These are phyloP conservation scores for Planococcus citri DNA, from an alignment of 1,140 invertebrate species.

Conservation along the genomic window DNA sequence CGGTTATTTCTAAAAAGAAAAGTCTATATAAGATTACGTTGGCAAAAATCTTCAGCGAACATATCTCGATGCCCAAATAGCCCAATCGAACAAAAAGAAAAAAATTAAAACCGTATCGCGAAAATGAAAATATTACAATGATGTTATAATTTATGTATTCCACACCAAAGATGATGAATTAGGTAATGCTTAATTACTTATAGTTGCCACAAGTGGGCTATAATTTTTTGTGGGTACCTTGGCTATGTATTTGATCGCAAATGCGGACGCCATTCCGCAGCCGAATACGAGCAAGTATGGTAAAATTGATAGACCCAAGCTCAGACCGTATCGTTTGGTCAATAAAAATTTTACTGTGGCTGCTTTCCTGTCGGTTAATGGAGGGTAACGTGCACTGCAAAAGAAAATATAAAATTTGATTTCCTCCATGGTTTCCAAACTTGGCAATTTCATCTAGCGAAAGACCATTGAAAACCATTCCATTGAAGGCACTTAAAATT, in stretches of 20 bases:
- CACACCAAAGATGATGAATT: not conserved
- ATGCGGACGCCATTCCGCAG: slow-evolving; percentile 43
- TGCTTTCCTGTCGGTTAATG: slow-evolving; percentile 65
- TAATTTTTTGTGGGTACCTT: slow-evolving; percentile 25
- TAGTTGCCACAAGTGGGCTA: not conserved
- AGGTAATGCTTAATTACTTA: not conserved
- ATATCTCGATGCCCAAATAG: too few relatives aligned
- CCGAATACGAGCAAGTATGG: slow-evolving; percentile 52
- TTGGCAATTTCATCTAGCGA: too few relatives aligned
- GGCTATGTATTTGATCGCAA: slow-evolving; percentile 25
- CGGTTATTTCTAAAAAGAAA: not conserved
- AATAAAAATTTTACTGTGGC: slow-evolving; percentile 46
- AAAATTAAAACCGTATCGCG: too few relatives aligned
- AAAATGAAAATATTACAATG: not conserved
- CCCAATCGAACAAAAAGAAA: too few relatives aligned
- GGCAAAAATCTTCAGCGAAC: too few relatives aligned
- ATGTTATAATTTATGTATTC: not conserved
- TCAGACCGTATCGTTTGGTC: slow-evolving; percentile 43
- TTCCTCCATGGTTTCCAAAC: too few relatives aligned
- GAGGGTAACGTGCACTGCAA: slow-evolving; percentile 68
- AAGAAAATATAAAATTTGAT: too few relatives aligned
- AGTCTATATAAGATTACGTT: too few relatives aligned
- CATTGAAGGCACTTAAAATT: too few relatives aligned
- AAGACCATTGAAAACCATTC: too few relatives aligned
- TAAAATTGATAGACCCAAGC: slow-evolving; percentile 37